A percentile compares a stretch with the other conserved stretches of the same genome.
Conservation (phyloP, 2,113 vertebrate genomes). For the Rousettus leschenaultii region DNA sequence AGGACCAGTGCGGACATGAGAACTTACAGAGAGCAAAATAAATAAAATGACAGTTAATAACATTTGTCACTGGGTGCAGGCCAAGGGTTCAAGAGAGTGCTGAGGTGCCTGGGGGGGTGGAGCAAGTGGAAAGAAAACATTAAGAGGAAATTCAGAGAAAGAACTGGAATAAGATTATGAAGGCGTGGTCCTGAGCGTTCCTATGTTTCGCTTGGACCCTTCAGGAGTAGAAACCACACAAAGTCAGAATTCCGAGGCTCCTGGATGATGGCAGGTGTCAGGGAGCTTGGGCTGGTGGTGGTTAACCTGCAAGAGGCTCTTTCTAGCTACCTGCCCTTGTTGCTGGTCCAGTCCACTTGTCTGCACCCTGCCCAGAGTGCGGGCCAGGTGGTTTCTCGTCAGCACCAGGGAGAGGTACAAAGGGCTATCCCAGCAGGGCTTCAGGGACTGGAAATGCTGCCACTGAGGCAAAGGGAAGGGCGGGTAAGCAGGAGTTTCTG, state of each 20-base stretch:
- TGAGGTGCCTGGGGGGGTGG: not conserved
- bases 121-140: not conserved
- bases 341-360: not conserved
- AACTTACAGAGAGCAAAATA: not conserved
- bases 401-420: not conserved
- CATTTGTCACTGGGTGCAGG: not conserved
- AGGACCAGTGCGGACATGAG: not conserved
- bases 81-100: not conserved
- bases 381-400: not conserved
- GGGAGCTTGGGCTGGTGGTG: not conserved
- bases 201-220: not conserved
- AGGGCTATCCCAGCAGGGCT: too few relatives aligned
- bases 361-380: fast-evolving
- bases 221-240: not conserved
- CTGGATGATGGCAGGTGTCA: not conserved
- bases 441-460: not conserved
- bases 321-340: too few relatives aligned
- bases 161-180: not conserved
- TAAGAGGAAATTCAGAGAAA: not conserved
- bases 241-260: not conserved
- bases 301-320: not conserved
- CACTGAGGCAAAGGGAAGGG: not conserved
- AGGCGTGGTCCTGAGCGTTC: not conserved
- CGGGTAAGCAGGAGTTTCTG: not conserved
- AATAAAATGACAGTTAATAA: not conserved